These are phyloP conservation scores for Neria commutata DNA, from an alignment of 2,888 invertebrate genomes.

Conservation along the genomic window DNA sequence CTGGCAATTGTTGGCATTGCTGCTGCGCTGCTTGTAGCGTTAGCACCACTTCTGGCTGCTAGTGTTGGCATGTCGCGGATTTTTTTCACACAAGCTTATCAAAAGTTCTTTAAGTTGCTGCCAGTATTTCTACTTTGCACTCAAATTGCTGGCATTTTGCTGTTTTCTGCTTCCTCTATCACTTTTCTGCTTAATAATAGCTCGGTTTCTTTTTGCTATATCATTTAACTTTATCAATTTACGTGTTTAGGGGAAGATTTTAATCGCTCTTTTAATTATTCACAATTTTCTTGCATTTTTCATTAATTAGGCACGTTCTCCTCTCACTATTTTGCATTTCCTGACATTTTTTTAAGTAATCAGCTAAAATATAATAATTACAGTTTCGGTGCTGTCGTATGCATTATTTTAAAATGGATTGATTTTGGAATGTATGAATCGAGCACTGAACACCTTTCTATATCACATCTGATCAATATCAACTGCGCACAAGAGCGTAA, in stretches of 20 bases:
- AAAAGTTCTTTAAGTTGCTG: too few species aligned
- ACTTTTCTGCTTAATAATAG: slow-evolving; percentile 4
- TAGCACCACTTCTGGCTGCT: slow-evolving; percentile 40
- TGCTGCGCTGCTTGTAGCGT: slow-evolving; percentile 28
- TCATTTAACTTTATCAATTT: background rate
- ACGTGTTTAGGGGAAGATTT: too few species aligned
- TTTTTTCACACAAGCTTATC: slow-evolving; percentile 1
- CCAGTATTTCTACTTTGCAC: too few species aligned
- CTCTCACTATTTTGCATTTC: slow-evolving; percentile 13
- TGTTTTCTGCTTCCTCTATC: background rate
- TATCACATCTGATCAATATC: slow-evolving; percentile 3
- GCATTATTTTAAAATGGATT: background rate
- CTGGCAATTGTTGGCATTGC: slow-evolving; percentile 30
- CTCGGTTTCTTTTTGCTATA: background rate
- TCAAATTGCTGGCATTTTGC: background rate
- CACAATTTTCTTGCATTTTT: slow-evolving; percentile 19
- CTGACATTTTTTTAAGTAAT: background rate
- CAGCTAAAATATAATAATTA: background rate
- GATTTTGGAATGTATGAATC: slow-evolving; percentile 22
- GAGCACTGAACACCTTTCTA: slow-evolving; percentile 11
- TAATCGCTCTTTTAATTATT: background rate
- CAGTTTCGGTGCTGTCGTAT: slow-evolving; percentile 3
- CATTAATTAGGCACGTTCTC: slow-evolving; percentile 19
- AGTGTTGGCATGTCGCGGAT: slow-evolving; percentile 45
- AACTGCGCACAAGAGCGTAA: slow-evolving; percentile 9